Percentiles rank a stretch among this genome's conserved stretches.
Conservation (phyloP, 1,140 invertebrate genomes). For the roundworm (Caenorhabditis elegans) region WBcel235 BX284606.5:14106001-14106500, state of each 20-base stretch:
- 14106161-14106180: background rate
- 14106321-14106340: background rate
- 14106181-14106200: background rate
- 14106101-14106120: no score
- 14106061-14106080: background rate
- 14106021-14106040: background rate
- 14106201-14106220: background rate
- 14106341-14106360: background rate
- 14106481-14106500: background rate
- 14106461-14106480: constrained; percentile 25
- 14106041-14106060: background rate
- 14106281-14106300: constrained; percentile 14
- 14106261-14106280: constrained; percentile 31
- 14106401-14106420: background rate
- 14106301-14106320: background rate
- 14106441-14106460: background rate
- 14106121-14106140: background rate
- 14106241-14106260: constrained; percentile 32
- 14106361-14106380: constrained; percentile 27
- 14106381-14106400: constrained; percentile 25
- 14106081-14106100: background rate
- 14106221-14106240: background rate
- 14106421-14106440: constrained; percentile 17
- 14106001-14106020: background rate
- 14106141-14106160: background rate